phyloP scores from a whole-genome alignment of 2,113 vertebrate genomes.

The Hippoglossus stenolepis region DNA sequence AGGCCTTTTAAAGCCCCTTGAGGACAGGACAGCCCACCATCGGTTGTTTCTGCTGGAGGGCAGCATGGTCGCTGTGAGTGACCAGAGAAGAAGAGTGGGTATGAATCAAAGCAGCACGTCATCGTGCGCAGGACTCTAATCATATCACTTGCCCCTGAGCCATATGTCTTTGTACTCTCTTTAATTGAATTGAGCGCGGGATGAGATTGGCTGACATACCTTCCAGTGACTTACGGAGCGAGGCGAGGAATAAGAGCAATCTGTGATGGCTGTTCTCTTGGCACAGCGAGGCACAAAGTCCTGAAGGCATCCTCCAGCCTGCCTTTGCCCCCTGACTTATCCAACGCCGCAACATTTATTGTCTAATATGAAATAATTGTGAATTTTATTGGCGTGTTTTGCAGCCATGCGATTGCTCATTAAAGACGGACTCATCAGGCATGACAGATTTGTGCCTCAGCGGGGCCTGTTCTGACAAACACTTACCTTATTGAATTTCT shows the following conservation, averaged over 20 bases:
- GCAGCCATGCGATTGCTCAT: background rate
- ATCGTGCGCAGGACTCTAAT: slow-evolving; percentile 72
- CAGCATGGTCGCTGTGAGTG: slow-evolving; percentile 10
- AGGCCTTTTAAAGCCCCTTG: slow-evolving; percentile 17
- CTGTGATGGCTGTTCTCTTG: slow-evolving; percentile 48
- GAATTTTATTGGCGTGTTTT: slow-evolving; percentile 31
- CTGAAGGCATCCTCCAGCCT: slow-evolving; percentile 17
- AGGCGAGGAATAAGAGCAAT: slow-evolving; percentile 39
- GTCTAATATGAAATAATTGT: slow-evolving; percentile 38
- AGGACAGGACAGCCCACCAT: slow-evolving; percentile 34
- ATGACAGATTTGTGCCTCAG: slow-evolving; percentile 25
- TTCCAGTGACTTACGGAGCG: slow-evolving; percentile 48
- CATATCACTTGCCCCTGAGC: slow-evolving; percentile 72
- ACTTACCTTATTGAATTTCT: slow-evolving; percentile 70
- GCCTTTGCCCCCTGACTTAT: slow-evolving; percentile 5
- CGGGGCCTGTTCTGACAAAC: slow-evolving; percentile 47
- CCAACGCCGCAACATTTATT: slow-evolving; percentile 10
- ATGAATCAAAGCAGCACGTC: slow-evolving; percentile 70
- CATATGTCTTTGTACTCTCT: slow-evolving; percentile 78
- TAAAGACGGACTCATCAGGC: slow-evolving; percentile 36
- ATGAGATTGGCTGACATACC: slow-evolving; percentile 76
- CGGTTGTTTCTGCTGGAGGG: slow-evolving; percentile 23
- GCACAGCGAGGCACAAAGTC: slow-evolving; percentile 35
- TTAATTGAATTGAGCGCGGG: slow-evolving; percentile 77
- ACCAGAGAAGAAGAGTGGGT: slow-evolving; percentile 50